A percentile compares a stretch with the other conserved stretches of the same genome.
Evolutionary conservation across 1,140 invertebrate genomes (phyloP).

Genomic region (Atta texana): DNA sequence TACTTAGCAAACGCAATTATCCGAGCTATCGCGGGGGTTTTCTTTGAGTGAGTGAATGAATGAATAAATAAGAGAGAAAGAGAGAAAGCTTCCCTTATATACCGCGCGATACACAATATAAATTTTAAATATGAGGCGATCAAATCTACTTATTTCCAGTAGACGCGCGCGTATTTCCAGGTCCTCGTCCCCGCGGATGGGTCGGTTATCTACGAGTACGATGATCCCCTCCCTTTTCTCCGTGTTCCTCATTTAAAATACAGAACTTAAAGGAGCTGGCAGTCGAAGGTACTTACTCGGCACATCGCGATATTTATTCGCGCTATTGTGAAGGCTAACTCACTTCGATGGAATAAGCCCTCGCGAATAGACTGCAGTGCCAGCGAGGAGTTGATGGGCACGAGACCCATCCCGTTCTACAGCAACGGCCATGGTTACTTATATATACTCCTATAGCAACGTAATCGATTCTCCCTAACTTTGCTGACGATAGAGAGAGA

Average conservation of each 20-base stretch:
- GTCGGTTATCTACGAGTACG: conserved; percentile 31
- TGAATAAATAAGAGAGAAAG: neutral
- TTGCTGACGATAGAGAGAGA: conserved; percentile 67
- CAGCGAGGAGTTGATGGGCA: conserved; percentile 2
- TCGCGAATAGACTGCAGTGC: conserved; percentile 45
- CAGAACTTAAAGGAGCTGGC: conserved; percentile 27
- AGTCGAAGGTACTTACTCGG: conserved; percentile 20
- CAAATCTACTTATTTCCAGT: conserved; percentile 56
- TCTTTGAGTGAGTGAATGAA: neutral
- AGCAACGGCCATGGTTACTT: conserved; percentile 71
- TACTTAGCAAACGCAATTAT: conserved; percentile 57
- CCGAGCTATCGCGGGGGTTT: conserved; percentile 25
- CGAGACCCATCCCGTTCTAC: conserved; percentile 32
- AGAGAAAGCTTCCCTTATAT: neutral
- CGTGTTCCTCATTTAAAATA: conserved; percentile 49
- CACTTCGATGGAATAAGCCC: conserved; percentile 35
- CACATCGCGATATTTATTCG: conserved; percentile 51
- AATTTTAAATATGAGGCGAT: conserved; percentile 60
- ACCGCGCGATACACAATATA: conserved; percentile 50
- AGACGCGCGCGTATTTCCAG: conserved; percentile 37
- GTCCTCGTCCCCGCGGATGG: neutral
- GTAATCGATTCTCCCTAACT: conserved; percentile 74
- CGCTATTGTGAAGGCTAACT: conserved; percentile 45
- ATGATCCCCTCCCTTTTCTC: neutral
- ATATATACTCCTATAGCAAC: conserved; percentile 63